Base-by-base conservation (phyloP, 2,797 vertebrate genomes). In the Bovichtus diacanthus region DNA sequence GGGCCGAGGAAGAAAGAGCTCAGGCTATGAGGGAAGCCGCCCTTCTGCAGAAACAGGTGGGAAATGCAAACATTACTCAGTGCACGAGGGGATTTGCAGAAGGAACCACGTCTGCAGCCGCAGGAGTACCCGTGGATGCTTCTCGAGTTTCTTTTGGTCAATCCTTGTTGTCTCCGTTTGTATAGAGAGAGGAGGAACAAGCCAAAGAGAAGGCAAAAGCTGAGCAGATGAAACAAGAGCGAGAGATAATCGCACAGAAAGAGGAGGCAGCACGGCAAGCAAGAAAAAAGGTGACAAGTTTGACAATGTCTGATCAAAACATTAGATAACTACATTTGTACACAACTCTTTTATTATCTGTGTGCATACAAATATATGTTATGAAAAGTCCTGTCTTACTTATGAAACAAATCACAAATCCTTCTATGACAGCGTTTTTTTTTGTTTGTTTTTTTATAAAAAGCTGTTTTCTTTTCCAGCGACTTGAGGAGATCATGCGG, bases 401-500 rank as follows among this genome's bases (percentile, higher is more conserved):
- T n/a, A n/a, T n/a, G n/a, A n/a, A n/a, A n/a, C n/a, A n/a, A n/a
- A n/a, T n/a, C 49, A 62, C 39, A 60, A 71, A 73, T 54, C 3
- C 10, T 5, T 27, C 29, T 21, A 2, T 75, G 31, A 68, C 43
- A 56, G 29, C 4, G 11, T 43, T 61, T n/a, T n/a, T n/a, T n/a
- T n/a, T n/a, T n/a, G n/a, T n/a, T n/a, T n/a, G n/a, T n/a, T n/a
- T n/a, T n/a, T n/a, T 50, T 55, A 25, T 65, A 74, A 50, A 80
- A 80, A 74, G 44, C 31, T 44, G 56, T 75, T 71, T 74, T 92
- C 81, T 79, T 71, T 76, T 88, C 80, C 74, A 99, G 98, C 93
- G 98, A 70, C 96, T 99, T 85, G 98, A 99, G 76, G 97, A 99
- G 94, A 99, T 99, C 90, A 99, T 99, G 98, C 97, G 96, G 95